phyloP scores from a whole-genome alignment of 2,888 invertebrate genomes.

The Ypsolopha scabrella region DNA sequence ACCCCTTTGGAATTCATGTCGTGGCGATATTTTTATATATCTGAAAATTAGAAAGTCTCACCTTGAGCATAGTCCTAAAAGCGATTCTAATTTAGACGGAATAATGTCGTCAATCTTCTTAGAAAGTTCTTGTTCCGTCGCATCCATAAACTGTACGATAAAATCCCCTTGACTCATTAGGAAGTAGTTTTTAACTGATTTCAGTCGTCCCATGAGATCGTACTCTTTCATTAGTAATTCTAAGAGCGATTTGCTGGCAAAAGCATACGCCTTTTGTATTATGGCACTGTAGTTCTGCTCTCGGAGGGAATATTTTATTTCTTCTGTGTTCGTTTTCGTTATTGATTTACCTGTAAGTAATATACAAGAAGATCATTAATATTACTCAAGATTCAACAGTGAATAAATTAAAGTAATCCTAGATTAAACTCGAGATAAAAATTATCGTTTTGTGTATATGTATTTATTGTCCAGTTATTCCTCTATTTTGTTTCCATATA shows the following conservation, averaged over 20 bases:
- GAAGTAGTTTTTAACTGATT: slow-evolving; percentile 89
- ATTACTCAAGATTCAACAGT: neutral
- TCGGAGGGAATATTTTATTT: slow-evolving; percentile 68
- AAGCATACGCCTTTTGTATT: slow-evolving; percentile 92
- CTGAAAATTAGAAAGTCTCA: slow-evolving; percentile 13
- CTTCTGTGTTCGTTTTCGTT: slow-evolving; percentile 64
- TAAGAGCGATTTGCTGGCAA: slow-evolving; percentile 89
- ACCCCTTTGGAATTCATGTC: too few relatives aligned
- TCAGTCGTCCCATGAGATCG: slow-evolving; percentile 89
- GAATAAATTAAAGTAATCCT: neutral
- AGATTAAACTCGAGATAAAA: too few relatives aligned
- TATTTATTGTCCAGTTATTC: too few relatives aligned
- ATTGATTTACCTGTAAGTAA: slow-evolving; percentile 50
- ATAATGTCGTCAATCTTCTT: slow-evolving; percentile 92
- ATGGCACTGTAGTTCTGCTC: slow-evolving; percentile 76
- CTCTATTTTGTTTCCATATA: too few relatives aligned
- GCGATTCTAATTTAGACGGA: slow-evolving; percentile 88
- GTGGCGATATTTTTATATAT: too few relatives aligned
- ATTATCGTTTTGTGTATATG: too few relatives aligned
- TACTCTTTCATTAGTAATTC: slow-evolving; percentile 92
- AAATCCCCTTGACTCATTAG: slow-evolving; percentile 93
- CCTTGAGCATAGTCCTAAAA: slow-evolving; percentile 89
- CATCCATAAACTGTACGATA: slow-evolving; percentile 96
- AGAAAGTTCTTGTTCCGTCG: slow-evolving; percentile 91
- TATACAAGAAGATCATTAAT: neutral